phyloP scores from a whole-genome alignment of 2,797 vertebrate species.

The Myotis vivesi region DNA sequence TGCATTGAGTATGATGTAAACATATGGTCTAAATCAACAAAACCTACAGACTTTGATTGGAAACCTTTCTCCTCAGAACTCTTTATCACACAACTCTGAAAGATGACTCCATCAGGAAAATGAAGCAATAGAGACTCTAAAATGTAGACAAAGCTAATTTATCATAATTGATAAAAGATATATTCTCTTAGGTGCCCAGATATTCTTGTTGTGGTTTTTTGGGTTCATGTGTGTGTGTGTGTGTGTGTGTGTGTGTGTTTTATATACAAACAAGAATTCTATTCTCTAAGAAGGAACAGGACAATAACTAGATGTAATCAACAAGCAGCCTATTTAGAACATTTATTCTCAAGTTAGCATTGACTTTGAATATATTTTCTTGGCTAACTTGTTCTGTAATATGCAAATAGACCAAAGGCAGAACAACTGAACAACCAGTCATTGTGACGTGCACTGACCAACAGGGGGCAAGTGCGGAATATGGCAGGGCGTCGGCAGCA shows the following conservation, averaged over 20 bases:
- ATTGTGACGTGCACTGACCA: too few relatives aligned
- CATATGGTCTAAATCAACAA: neutral
- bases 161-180: neutral
- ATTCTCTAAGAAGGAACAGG: neutral
- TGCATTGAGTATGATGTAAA: neutral
- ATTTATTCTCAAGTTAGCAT: neutral
- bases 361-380: neutral
- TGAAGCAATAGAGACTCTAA: neutral
- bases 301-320: neutral
- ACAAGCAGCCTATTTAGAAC: neutral
- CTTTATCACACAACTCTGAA: neutral
- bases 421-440: too few relatives aligned
- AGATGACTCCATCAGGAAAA: neutral
- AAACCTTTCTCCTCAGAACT: neutral
- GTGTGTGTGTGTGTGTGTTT: neutral
- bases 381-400: neutral
- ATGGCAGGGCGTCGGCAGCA: too few relatives aligned
- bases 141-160: neutral
- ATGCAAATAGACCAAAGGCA: too few relatives aligned
- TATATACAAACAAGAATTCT: neutral
- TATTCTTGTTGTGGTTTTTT: neutral
- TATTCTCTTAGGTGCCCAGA: neutral
- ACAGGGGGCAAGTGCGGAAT: too few relatives aligned
- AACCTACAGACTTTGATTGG: neutral
- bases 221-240: neutral